Conservation (phyloP, 2,113 vertebrate species). For the Mormoops blainvillei region DNA sequence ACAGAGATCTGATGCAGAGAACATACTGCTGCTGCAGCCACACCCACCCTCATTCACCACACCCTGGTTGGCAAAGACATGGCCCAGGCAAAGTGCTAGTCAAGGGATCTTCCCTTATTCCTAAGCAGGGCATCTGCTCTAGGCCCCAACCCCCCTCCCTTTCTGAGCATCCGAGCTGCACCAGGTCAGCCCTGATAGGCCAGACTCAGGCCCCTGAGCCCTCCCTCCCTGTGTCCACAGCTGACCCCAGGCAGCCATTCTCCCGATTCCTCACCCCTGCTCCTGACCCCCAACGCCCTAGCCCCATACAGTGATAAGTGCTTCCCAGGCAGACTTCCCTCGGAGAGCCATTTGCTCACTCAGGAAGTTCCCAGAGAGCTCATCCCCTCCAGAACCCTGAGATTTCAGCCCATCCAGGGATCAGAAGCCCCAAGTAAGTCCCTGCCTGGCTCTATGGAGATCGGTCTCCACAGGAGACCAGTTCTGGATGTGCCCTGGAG, state of each 20-base stretch:
- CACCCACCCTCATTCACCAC: fast-evolving
- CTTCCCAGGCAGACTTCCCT: background rate
- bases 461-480: background rate
- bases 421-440: background rate
- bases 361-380: background rate
- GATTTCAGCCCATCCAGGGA: background rate
- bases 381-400: background rate
- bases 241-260: background rate
- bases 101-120: background rate
- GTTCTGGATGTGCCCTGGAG: background rate
- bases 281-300: background rate
- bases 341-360: background rate
- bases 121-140: background rate
- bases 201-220: background rate
- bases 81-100: background rate
- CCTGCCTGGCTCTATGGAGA: background rate
- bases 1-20: background rate
- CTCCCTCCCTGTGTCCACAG: background rate
- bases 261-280: background rate
- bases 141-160: background rate
- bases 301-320: background rate
- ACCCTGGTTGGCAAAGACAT: background rate
- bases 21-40: background rate
- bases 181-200: background rate
- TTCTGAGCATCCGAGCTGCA: background rate